Evolutionary conservation across 2,113 vertebrate species (phyloP), one percentile per base, ranked within the genome.

Genomic region (Myodes glareolus): DNA sequence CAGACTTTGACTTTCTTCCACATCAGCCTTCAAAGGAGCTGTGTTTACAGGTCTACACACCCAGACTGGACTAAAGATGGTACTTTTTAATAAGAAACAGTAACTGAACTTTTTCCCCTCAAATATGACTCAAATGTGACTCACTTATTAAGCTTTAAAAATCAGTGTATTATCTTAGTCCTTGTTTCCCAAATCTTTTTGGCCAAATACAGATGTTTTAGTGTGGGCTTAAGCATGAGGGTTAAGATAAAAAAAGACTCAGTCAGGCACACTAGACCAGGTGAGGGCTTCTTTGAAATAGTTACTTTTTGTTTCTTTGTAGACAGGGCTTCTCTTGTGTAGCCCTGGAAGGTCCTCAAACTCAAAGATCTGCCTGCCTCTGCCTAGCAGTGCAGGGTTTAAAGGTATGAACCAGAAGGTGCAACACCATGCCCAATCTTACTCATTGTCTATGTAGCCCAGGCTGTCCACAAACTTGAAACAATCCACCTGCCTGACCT

Each of bases 91-190:
- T 81, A 25, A 61, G 36, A 96, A 97, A 96, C 9, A 68, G 91
- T 27, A 90, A 70, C n/a, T 88, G 21, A 12, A 72, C 89, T 96
- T n/a, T 72, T 78, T 76, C 82, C 42, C 42, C 58, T 96, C n/a
- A 96, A 92, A 68, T 67, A 97, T 75, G n/a, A n/a, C n/a, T n/a
- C n/a, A n/a, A 6, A 93, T 58, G 47, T 10, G 31, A 94, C 29
- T 94, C 52, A 92, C 93, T 47, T 31, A 67, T 73, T 92, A 87
- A 25, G 78, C 85, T 92, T 97, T 85, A 95, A 89, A 92, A 39
- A 27, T 94, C 58, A 96, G 52, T 84, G 19, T 0, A 96, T 93
- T 93, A 80, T 80, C 70, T 91, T 95, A 42, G 76, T 27, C 36
- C 55, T 88, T 45, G 33, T 6, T 93, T 88, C 19, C n/a, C 58